Evolutionary conservation across 2,888 invertebrate genomes (phyloP), one percentile per base, ranked within the genome.

Genomic region (Drosophila birchii): DNA sequence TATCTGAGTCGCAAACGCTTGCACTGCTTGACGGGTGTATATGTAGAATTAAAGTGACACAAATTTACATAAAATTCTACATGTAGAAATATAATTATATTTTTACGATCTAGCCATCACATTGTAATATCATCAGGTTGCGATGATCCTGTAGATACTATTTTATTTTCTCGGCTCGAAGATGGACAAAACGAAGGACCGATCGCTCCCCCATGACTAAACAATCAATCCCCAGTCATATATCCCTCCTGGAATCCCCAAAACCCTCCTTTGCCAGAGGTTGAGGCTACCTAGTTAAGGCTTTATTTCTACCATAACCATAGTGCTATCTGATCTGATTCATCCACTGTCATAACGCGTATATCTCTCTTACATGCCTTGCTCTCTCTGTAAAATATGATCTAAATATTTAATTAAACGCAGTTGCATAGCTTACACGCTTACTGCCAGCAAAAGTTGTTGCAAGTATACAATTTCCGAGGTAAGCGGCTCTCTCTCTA

Each of bases 381-480:
- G 82, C 89, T 76, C 89, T 78, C 88, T 76, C 83, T 64, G 36
- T 78, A 67, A 62, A 78, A 67, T 72, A 75, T 63, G 71, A 55
- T 55, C 58, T 54, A 71, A 58, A 71, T 74, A 53, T 16, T 16
- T 53, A 36, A 51, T 56, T 78, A 76, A 76, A 79, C 64, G 78
- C 85, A 90, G 90, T 87, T 90, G 87, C 86, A 89, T 86, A 86
- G 86, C 86, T 90, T 91, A 82, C 88, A 89, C 86, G 87, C 84
- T 81, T 88, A 88, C 80, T 90, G 90, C 86, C 91, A 91, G 84
- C 89, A 90, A 88, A 90, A 90, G 86, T 85, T 91, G 85, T 89
- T 91, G 78, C 87, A 86, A 86, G 86, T 87, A 78, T 91, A 90
- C 83, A 88, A 90, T 86, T 90, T 88, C 81, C 84, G 90, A 90